Base-by-base conservation (phyloP, 53 echinoderm and acorn worm species). In the Mesocentrotus franciscanus region DNA sequence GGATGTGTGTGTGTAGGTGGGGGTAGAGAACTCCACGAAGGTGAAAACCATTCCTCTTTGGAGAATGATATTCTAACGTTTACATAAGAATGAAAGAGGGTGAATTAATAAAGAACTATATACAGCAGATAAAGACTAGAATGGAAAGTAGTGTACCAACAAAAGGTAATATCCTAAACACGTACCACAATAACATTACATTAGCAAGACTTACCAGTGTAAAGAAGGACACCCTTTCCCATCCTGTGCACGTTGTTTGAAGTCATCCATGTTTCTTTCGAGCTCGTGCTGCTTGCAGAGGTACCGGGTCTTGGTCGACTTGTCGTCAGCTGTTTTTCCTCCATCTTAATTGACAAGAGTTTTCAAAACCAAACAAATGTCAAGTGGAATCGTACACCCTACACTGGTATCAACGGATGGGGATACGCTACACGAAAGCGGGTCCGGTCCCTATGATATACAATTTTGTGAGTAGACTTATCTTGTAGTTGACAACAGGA, bases 261-360 rank as follows among this genome's bases (percentile, higher is more conserved):
- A 0, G 95, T 95, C 95, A 95, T 95, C 95, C 95, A 95, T 74
- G 95, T 95, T 55, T 95, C 95, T 62, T 78, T 91, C 1, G 95
- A 95, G 32, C 91, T 95, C 15, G 62, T 68, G 29, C 90, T 95
- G n/a, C 90, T 95, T 10, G 95, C 95, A 71, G 95, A 90, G 22
- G 95, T 95, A 39, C 90, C 91, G 2, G 91, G 95, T 90, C 95
- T 59, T 58, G 90, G 26, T 74, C 96, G 95, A 95, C 96, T 60
- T 96, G 95, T 95, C 33, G 87, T n/a, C 1, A 59, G 11, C 58
- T 27, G 11, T 27, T 87, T 58, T 27, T 14, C 29, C n/a, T 87
- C 87, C 87, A 87, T 87, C 27, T n/a, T 58, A 12, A 66, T 22
- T 49, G 87, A 0, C n/a, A 84, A 84, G 55, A 87, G 12, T 57